Evolutionary conservation across 1,140 invertebrate genomes (phyloP), one percentile per base, ranked within the genome.

Genomic region (Dinothrombium tinctorium): DNA sequence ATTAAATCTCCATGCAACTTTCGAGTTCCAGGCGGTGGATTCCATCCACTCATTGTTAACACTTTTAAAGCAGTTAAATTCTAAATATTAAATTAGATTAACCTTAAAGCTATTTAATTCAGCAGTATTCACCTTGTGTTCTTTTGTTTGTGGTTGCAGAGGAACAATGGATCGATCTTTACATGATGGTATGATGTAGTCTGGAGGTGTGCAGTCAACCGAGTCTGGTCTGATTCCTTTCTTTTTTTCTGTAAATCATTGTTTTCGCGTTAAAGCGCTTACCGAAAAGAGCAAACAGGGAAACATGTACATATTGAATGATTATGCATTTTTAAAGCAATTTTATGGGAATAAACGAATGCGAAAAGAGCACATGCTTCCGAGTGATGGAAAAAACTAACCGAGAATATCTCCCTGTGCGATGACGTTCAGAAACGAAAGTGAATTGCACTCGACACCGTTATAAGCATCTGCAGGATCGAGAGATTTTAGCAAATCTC

Each of bases 161-260:
- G 86, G 79, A 25, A 79, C 53, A 8, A 95, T 56, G 0, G 80
- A 83, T 20, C 77, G 68, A 22, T 95, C 86, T 53, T 76, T 80
- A 28, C 71, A 70, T 9, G 74, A 74, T 1, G 90, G 90, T 66
- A 94, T 78, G 47, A 95, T 89, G 56, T 77, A 90, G 50, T 94
- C 87, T 2, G 90, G 87, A 4, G 90, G 90, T 2, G 87, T 92
- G 55, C 87, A 95, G 57, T 96, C 89, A 0, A 92, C 76, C 35
- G 78, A 80, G 50, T 86, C 81, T 1, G 76, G 73, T 4, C 77
- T 64, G 23, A 68, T 70, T 53, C 78, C 78, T 57, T 87, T 89
- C 59, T 89, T 87, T 58, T 89, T 87, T 57, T 89, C 82, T 73
- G 59, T 40, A 54, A 50, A 24, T n/a, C n/a, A n/a, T n/a, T n/a